phyloP scores from a whole-genome alignment of 2,113 vertebrate species.

The Monarcha castaneiventris region DNA sequence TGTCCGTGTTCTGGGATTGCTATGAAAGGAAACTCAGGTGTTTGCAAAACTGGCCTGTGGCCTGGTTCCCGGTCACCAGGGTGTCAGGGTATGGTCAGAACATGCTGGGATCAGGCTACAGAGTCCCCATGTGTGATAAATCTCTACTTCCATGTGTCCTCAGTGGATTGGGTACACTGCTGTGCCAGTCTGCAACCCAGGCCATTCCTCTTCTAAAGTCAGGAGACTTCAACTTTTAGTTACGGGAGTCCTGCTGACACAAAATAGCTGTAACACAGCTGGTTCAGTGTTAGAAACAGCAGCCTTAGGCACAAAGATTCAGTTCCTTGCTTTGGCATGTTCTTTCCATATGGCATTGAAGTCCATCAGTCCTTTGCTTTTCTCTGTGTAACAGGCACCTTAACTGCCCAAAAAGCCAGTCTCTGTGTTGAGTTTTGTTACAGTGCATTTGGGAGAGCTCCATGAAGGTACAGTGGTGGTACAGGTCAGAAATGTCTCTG shows the following conservation, averaged over 20 bases:
- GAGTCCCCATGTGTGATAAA: fast-evolving
- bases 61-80: background rate
- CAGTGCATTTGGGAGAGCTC: background rate
- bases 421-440: background rate
- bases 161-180: background rate
- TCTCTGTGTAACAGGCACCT: fast-evolving
- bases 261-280: background rate
- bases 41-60: background rate
- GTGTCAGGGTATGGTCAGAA: background rate
- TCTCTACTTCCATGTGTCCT: background rate
- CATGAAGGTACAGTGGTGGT: background rate
- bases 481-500: background rate
- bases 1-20: fast-evolving
- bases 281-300: background rate
- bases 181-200: background rate
- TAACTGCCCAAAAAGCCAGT: background rate
- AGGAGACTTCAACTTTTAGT: background rate
- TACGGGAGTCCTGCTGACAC: background rate
- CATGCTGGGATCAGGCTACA: background rate
- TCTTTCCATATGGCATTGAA: background rate
- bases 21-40: background rate
- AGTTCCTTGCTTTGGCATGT: background rate
- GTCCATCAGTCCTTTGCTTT: background rate
- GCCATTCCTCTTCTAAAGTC: background rate
- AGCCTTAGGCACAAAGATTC: background rate